phyloP scores from a whole-genome alignment of 2,113 vertebrate species.

The Cairina moschata region DNA sequence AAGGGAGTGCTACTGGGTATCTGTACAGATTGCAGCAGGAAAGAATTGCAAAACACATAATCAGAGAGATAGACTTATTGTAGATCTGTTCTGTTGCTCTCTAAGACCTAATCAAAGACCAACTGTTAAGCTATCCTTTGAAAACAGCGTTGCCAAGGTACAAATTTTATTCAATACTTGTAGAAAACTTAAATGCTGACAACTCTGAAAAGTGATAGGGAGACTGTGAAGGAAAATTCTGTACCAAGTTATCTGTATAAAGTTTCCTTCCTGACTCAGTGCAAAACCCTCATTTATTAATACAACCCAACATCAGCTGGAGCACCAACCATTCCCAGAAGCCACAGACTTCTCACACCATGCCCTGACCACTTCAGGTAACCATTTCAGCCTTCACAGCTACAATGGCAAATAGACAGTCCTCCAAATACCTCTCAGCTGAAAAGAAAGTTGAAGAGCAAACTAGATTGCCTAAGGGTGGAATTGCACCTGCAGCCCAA shows the following conservation, averaged over 20 bases:
- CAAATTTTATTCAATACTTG: not conserved
- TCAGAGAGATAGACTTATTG: rapidly evolving
- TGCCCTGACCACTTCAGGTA: not conserved
- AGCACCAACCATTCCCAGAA: not conserved
- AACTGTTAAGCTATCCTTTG: rapidly evolving
- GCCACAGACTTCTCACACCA: not conserved
- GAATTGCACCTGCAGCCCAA: not conserved
- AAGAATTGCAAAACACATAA: not conserved
- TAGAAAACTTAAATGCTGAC: not conserved
- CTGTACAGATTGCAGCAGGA: rapidly evolving
- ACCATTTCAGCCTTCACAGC: not conserved
- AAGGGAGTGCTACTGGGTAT: not conserved
- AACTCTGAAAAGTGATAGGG: not conserved
- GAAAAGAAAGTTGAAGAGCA: not conserved
- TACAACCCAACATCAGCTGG: rapidly evolving
- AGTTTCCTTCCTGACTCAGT: not conserved
- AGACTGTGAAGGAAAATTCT: not conserved
- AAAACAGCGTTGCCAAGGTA: not conserved
- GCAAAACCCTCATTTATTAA: not conserved
- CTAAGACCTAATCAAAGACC: not conserved
- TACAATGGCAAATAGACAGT: not conserved
- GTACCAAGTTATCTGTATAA: not conserved
- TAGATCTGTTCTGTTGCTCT: not conserved
- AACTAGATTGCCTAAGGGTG: not conserved
- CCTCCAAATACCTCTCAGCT: not conserved